Evolutionary conservation across 2,888 invertebrate genomes (phyloP).

Genomic region (Melanostoma mellinum): DNA sequence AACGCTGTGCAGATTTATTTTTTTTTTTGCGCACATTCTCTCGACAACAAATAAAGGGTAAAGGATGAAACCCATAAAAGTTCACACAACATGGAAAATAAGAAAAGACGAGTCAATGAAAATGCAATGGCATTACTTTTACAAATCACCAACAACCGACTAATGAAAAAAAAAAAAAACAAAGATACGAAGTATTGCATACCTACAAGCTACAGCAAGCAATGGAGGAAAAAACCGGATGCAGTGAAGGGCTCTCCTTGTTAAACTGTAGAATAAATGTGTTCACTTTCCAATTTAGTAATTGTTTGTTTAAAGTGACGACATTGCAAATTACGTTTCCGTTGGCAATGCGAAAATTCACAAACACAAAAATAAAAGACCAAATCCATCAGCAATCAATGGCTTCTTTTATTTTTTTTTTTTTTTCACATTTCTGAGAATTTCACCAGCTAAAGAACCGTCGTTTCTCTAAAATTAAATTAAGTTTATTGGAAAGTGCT

Average conservation of each 20-base stretch:
- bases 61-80: conserved; percentile 61
- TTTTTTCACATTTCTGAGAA: background rate
- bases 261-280: conserved; percentile 10
- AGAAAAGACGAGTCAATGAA: conserved; percentile 36
- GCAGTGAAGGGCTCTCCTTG: conserved; percentile 5
- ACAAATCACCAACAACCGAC: conserved; percentile 48
- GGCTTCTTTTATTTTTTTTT: too few relatives aligned
- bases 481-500: too few relatives aligned
- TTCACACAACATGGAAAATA: conserved; percentile 9
- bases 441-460: background rate
- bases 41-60: conserved; percentile 18
- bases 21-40: conserved; percentile 9
- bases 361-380: background rate
- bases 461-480: too few relatives aligned
- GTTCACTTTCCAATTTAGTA: conserved; percentile 25
- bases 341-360: background rate
- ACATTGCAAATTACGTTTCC: conserved; percentile 38
- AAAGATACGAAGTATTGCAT: too few relatives aligned
- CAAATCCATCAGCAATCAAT: conserved; percentile 41
- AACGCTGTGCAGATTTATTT: conserved; percentile 12
- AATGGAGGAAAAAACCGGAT: conserved; percentile 27
- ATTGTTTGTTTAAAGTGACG: conserved; percentile 44
- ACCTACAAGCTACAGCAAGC: too few relatives aligned
- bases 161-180: conserved; percentile 63
- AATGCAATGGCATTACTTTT: conserved; percentile 49